Base-by-base conservation (phyloP, 1,140 invertebrate genomes). In the Anagrus nilaparvatae region DNA sequence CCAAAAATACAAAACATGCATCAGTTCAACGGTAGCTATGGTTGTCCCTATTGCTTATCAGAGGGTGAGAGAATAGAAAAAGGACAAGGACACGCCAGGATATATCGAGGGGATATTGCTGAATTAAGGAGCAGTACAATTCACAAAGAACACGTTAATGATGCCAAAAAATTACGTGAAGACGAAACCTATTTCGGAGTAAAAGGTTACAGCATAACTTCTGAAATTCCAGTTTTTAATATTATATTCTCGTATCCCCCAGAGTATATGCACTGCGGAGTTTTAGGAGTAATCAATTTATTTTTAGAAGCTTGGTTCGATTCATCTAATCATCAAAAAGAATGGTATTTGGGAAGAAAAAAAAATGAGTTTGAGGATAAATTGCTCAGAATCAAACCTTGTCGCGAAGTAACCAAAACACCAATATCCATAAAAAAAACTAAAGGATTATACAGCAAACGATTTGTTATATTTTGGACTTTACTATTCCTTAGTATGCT, bases 391-490 rank as follows among this genome's bases (percentile, higher is more conserved):
- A 35, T 43, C 12, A 34, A 19, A 30, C 35, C 36, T 13, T 36
- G 35, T 3, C 9, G 12, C 13, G 36, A 44, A 33, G 32, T 38
- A 32, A 38, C 36, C 9, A 28, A 30, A 12, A 25, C 19, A 12
- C 42, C 42, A 4, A 12, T n/a, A 39, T 14, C 13, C 21, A 33
- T 44, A n/a, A n/a, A n/a, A n/a, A n/a, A n/a, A n/a, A n/a, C n/a
- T n/a, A n/a, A n/a, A n/a, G n/a, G n/a, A n/a, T n/a, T n/a, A n/a
- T n/a, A n/a, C n/a, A 7, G 21, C 55, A 7, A 48, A 46, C 4
- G 51, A 55, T 16, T 53, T 36, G 33, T 46, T 44, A 29, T 47
- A 33, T 13, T 53, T 47, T 33, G 12, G 38, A 13, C 24, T 51
- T 16, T 46, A 47, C 18, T 44, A 42, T 38, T 52, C 44, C 0